Evolutionary conservation across 2,888 invertebrate species (phyloP).

Genomic region (Tupiocoris notatus): DNA sequence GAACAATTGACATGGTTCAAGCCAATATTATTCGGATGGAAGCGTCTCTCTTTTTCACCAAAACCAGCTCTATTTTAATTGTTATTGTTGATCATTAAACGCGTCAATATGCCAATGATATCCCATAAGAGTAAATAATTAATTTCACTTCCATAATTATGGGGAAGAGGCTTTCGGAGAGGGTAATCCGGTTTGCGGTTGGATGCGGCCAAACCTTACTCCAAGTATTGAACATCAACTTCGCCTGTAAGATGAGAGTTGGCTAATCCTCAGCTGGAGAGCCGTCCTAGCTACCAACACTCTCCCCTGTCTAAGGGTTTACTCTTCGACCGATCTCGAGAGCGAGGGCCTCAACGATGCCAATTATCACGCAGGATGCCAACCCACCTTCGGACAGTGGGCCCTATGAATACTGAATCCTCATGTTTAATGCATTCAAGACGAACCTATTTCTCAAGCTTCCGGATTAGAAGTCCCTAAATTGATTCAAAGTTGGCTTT

Average conservation of each 20-base stretch:
- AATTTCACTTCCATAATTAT: not conserved
- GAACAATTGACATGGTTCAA: no score
- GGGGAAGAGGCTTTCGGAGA: not conserved
- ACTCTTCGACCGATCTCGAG: not conserved
- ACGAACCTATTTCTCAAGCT: constrained; percentile 38
- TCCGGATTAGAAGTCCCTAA: constrained; percentile 22
- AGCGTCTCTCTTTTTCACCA: no score
- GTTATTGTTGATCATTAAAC: no score
- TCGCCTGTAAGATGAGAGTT: constrained; percentile 25
- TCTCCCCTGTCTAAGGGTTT: not conserved
- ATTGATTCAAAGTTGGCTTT: constrained; percentile 40
- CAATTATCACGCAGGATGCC: constrained; percentile 35
- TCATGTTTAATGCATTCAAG: constrained; percentile 42
- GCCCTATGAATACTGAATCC: constrained; percentile 40
- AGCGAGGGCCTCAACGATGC: constrained; percentile 24
- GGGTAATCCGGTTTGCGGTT: constrained; percentile 27
- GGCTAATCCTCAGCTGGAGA: constrained; percentile 27
- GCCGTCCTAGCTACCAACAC: not conserved
- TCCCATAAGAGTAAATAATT: no score
- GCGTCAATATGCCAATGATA: no score
- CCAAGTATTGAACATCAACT: constrained; percentile 20
- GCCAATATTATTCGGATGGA: no score
- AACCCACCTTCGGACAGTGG: constrained; percentile 21
- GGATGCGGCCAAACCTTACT: constrained; percentile 12
- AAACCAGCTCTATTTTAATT: no score